phyloP scores from a whole-genome alignment of 2,888 invertebrate species.

The Caenorhabditis sulstoni region DNA sequence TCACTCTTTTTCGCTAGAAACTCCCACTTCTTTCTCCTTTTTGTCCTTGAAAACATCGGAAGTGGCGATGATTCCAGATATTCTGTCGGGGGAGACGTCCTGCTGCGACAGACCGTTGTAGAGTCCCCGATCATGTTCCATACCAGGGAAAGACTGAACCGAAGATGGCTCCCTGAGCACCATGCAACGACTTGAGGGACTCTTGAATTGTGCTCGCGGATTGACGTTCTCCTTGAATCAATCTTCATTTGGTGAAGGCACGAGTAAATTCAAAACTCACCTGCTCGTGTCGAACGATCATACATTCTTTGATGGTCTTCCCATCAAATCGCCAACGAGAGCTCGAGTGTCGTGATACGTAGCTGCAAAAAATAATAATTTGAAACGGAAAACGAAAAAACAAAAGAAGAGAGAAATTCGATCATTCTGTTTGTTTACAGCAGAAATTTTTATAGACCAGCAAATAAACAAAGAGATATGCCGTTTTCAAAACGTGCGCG shows the following conservation, averaged over 20 bases:
- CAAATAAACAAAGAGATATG: constrained; percentile 13
- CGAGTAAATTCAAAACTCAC: background rate
- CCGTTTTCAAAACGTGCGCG: background rate
- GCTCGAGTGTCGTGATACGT: background rate
- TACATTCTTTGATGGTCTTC: constrained; percentile 59
- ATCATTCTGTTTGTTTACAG: constrained; percentile 22
- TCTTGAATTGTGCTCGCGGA: constrained; percentile 21
- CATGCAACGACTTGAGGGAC: constrained; percentile 44
- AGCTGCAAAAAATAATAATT: constrained; percentile 16
- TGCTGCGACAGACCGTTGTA: constrained; percentile 29
- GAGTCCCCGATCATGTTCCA: constrained; percentile 53
- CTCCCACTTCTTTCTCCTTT: constrained; percentile 36
- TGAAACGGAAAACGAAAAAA: background rate
- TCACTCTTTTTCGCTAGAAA: background rate
- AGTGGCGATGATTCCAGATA: constrained; percentile 10
- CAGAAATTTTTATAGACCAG: background rate
- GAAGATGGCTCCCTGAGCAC: constrained; percentile 41
- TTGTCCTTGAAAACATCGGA: constrained; percentile 30
- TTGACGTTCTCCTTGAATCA: constrained; percentile 45
- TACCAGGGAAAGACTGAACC: constrained; percentile 39
- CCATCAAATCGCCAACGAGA: constrained; percentile 45
- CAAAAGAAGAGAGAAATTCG: background rate
- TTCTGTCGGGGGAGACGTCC: constrained; percentile 27
- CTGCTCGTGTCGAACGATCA: constrained; percentile 49
- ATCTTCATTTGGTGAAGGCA: background rate